These are phyloP conservation scores for Aleiodes alternator DNA, from an alignment of 2,888 invertebrate genomes.

Conservation along the genomic window DNA sequence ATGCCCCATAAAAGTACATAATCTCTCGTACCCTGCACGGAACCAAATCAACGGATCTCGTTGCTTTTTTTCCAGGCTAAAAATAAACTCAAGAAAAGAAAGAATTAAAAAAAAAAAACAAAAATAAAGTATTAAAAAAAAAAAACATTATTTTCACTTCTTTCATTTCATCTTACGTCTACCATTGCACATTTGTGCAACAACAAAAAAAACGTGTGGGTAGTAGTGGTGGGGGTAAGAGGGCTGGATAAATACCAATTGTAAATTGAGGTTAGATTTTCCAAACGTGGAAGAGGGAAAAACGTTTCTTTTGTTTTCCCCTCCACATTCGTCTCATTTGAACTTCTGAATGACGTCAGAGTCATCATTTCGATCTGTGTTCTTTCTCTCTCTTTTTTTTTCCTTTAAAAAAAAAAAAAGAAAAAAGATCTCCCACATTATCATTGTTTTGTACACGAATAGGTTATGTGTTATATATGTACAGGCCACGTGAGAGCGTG, in stretches of 20 bases:
- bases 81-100: conserved; percentile 23
- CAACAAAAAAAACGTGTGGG: background rate
- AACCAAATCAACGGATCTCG: conserved; percentile 75
- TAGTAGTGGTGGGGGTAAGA: conserved; percentile 9
- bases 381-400: background rate
- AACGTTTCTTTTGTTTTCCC: background rate
- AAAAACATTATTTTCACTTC: conserved; percentile 20
- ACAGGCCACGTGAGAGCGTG: conserved; percentile 13
- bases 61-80: conserved; percentile 51
- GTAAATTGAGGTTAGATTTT: conserved; percentile 1
- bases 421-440: conserved; percentile 17
- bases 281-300: background rate
- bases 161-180: conserved; percentile 1
- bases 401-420: background rate
- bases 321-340: conserved; percentile 17
- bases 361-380: conserved; percentile 21
- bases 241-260: conserved; percentile 19
- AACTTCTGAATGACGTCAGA: conserved; percentile 7
- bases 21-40: conserved; percentile 72
- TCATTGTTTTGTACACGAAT: conserved; percentile 1
- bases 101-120: background rate
- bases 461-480: conserved; percentile 16
- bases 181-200: conserved; percentile 2
- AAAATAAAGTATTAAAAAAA: conserved; percentile 25
- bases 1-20: conserved; percentile 33